phyloP scores from a whole-genome alignment of 2,113 vertebrate genomes.

The Tyrannus savana region DNA sequence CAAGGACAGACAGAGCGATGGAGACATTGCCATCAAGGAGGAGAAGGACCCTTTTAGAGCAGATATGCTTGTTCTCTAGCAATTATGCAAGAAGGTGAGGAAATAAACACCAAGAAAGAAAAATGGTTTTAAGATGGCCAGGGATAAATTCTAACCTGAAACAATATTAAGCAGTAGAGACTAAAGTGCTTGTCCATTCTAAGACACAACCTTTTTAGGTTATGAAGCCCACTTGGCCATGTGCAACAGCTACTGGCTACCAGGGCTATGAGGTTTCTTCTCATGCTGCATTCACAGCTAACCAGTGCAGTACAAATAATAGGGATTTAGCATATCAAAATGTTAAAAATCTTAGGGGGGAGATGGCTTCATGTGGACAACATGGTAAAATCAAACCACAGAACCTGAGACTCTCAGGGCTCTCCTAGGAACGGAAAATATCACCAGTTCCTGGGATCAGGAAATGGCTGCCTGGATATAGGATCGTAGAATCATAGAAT shows the following conservation, averaged over 20 bases:
- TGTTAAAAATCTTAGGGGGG: neutral
- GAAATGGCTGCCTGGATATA: neutral
- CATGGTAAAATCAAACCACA: neutral
- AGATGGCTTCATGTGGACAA: neutral
- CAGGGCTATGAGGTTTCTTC: neutral
- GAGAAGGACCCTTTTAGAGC: neutral
- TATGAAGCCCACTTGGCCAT: neutral
- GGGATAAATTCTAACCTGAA: neutral
- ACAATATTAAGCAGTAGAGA: neutral
- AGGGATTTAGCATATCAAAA: neutral
- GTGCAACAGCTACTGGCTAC: neutral
- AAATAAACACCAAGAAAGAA: neutral
- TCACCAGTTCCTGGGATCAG: neutral
- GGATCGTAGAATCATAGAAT: neutral
- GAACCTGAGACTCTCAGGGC: fast-evolving
- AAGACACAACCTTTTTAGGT: neutral
- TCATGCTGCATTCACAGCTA: neutral
- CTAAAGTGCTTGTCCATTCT: neutral
- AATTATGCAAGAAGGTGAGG: neutral
- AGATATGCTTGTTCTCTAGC: neutral
- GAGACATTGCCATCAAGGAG: fast-evolving
- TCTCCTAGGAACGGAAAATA: neutral
- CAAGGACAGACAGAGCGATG: neutral
- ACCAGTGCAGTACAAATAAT: neutral
- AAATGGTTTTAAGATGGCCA: neutral